Evolutionary conservation across 92 coral and sea anemone species (phyloP), one percentile per base, ranked within the genome.

Genomic region (Plumapathes pennacea): DNA sequence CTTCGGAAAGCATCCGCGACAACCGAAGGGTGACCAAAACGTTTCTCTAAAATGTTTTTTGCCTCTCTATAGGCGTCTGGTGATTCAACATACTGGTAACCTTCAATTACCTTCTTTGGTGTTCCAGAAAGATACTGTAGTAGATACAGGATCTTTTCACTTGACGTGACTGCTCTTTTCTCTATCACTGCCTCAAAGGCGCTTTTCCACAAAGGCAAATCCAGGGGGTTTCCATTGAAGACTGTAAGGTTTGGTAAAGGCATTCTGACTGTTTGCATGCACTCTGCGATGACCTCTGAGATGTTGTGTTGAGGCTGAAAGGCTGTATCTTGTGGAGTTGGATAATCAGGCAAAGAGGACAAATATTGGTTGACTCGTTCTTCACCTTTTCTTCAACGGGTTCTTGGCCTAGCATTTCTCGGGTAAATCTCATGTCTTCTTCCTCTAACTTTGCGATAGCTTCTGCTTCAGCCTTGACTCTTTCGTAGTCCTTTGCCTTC

Each of bases 11-110:
- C 81, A 15, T 72, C 62, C n/a, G 76, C 76, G 9, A 80, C 72
- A 10, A 80, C 72, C 19, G 87, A 40, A 20, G 71, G 86, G 51
- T 76, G 83, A 1, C 81, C 81, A 54, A 74, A 74, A 5, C 66
- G 57, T 57, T 48, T 63, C 60, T 63, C 50, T 3, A 77, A 69
- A 4, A 60, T 44, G 11, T 28, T 67, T 38, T 77, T 76, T 10
- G 76, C 71, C 29, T 80, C 71, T 54, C 41, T 30, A 39, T 54
- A 80, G 18, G 60, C 75, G 3, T 72, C 61, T 10, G 41, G 50
- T 15, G 76, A 53, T 40, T 80, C 74, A 42, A 74, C 44, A 32
- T 58, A 68, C 64, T 59, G 84, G 29, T 67, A 77, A 1, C 84
- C 84, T 27, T 77, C 77, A 0, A 77, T 66, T 5, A 77, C 56